Percentiles rank a stretch among this genome's conserved stretches.
Evolutionary conservation across 2,888 invertebrate genomes (phyloP).

Genomic region (Agrotis segetum): DNA sequence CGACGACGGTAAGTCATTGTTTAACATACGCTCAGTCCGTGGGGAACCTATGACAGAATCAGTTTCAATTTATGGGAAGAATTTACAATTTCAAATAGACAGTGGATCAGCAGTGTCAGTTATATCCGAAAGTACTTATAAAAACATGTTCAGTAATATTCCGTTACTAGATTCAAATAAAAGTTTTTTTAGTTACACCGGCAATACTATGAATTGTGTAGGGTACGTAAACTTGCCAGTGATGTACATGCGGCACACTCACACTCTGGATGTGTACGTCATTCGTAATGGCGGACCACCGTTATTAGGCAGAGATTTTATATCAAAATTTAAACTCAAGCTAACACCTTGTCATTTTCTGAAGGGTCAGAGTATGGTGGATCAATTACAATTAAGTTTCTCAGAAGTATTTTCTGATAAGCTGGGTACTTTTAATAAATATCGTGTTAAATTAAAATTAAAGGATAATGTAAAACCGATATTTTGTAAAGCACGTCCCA

Average conservation of each 20-base stretch:
- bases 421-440: too few relatives aligned
- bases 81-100: constrained; percentile 26
- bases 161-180: constrained; percentile 3
- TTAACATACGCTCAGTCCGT: neutral
- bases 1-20: neutral
- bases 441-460: constrained; percentile 3
- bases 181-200: neutral
- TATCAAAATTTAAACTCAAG: constrained; percentile 7
- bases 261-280: constrained; percentile 18
- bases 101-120: constrained; percentile 30
- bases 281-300: constrained; percentile 33
- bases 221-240: constrained; percentile 2
- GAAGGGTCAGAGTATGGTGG: constrained; percentile 1
- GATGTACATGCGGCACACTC: constrained; percentile 1
- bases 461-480: constrained; percentile 7
- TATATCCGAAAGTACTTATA: neutral
- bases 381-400: neutral
- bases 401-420: neutral
- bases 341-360: neutral
- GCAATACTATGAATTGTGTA: constrained; percentile 1
- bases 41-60: constrained; percentile 16
- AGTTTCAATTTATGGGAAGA: neutral
- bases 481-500: constrained; percentile 30
- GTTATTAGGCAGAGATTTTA: constrained; percentile 5
- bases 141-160: constrained; percentile 1